Conservation (phyloP, 2,113 vertebrate genomes). For the Entomyzon cyanotis region DNA sequence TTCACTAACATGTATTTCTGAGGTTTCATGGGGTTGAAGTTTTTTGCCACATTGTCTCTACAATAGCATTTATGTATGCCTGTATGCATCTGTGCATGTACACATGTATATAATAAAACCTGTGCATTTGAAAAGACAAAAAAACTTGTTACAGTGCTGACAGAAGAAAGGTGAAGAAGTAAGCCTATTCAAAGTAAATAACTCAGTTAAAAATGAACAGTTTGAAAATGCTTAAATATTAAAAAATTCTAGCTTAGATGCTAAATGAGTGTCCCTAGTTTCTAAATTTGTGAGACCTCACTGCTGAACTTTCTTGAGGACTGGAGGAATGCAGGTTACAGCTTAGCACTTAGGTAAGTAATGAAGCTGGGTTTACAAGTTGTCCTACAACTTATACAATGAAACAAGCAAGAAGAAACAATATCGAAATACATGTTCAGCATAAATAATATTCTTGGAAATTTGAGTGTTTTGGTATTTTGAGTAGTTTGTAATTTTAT, state of each 20-base stretch:
- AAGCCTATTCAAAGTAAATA: neutral
- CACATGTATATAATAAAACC: neutral
- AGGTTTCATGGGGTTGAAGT: neutral
- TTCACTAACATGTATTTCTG: neutral
- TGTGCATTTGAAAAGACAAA: neutral
- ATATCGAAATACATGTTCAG: neutral
- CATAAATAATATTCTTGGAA: neutral
- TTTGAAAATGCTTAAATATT: neutral
- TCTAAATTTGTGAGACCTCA: neutral
- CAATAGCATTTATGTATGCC: rapidly evolving
- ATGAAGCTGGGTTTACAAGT: neutral
- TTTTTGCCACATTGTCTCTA: neutral
- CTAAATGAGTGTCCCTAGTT: neutral
- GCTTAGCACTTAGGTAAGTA: rapidly evolving
- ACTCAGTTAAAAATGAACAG: neutral
- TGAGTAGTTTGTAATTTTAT: neutral
- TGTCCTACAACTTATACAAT: neutral
- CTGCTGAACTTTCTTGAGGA: neutral
- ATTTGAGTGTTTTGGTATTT: neutral
- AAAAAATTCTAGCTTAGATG: neutral
- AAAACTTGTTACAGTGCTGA: neutral
- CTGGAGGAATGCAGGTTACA: neutral
- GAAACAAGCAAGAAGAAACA: neutral
- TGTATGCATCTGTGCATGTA: neutral
- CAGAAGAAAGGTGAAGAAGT: neutral